Evolutionary conservation across 1,140 invertebrate species (phyloP).

Genomic region (Cotesia typhae): DNA sequence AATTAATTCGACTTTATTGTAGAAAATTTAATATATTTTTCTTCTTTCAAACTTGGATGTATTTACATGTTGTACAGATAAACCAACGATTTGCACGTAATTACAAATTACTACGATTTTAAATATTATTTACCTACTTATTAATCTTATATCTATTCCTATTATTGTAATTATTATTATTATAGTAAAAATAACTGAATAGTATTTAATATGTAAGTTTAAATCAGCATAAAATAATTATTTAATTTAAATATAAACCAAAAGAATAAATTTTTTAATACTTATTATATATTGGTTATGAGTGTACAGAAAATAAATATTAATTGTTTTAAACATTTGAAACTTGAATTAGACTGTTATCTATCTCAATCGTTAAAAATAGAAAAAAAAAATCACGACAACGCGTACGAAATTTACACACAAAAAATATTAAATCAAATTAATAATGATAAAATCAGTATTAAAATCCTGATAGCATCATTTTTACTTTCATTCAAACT

Average conservation of each 20-base stretch:
- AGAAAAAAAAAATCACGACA: background rate
- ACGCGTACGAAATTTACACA: too few species aligned
- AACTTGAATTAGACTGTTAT: background rate
- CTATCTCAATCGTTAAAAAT: background rate
- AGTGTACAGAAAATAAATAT: constrained; percentile 4
- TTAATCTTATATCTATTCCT: background rate
- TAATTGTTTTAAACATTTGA: constrained; percentile 19
- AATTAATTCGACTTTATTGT: constrained; percentile 23
- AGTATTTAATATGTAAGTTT: background rate
- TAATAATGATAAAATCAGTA: too few species aligned
- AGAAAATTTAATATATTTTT: constrained; percentile 35
- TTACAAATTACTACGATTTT: constrained; percentile 1
- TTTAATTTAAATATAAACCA: constrained; percentile 2
- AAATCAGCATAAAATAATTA: background rate
- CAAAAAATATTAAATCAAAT: too few species aligned
- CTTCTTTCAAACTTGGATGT: constrained; percentile 15
- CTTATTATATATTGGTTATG: background rate
- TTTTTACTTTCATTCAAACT: background rate
- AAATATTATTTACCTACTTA: background rate
- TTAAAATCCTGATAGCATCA: too few species aligned
- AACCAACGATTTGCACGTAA: too few species aligned
- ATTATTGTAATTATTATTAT: too few species aligned
- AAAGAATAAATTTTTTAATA: background rate
- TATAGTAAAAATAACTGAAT: too few species aligned
- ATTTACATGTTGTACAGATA: constrained; percentile 29